Conservation (phyloP, 2,113 vertebrate species). For the Chloroceryle aenea region DNA sequence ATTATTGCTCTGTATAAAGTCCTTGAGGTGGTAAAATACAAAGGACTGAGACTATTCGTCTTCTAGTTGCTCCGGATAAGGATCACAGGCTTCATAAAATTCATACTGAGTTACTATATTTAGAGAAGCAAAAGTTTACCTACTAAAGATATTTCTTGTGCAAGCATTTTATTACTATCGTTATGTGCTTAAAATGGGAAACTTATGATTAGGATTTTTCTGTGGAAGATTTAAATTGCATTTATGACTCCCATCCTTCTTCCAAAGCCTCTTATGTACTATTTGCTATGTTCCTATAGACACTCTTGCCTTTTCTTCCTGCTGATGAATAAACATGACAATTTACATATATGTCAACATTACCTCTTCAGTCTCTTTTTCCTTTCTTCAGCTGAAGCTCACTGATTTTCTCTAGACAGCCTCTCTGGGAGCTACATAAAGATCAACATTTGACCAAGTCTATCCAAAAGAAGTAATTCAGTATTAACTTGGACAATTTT, state of each 20-base stretch:
- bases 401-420: constrained; percentile 4
- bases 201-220: background rate
- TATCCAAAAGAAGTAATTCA: background rate
- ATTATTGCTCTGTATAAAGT: background rate
- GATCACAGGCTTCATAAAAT: background rate
- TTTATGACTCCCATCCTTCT: background rate
- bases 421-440: background rate
- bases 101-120: background rate
- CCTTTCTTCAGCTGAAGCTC: background rate
- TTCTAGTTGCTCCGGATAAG: background rate
- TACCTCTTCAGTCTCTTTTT: background rate
- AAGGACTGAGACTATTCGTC: background rate
- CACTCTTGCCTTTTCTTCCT: background rate
- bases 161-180: background rate
- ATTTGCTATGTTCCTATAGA: background rate
- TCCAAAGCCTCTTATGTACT: background rate
- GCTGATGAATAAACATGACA: background rate
- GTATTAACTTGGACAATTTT: background rate
- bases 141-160: background rate
- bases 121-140: background rate
- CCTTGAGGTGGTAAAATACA: constrained; percentile 11
- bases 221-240: background rate
- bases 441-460: background rate
- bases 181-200: background rate
- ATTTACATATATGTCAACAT: background rate